Percentiles rank a stretch among this genome's conserved stretches.
These are phyloP conservation scores for Telmatherina bonti DNA, from an alignment of 2,797 vertebrate genomes.

Conservation along the genomic window DNA sequence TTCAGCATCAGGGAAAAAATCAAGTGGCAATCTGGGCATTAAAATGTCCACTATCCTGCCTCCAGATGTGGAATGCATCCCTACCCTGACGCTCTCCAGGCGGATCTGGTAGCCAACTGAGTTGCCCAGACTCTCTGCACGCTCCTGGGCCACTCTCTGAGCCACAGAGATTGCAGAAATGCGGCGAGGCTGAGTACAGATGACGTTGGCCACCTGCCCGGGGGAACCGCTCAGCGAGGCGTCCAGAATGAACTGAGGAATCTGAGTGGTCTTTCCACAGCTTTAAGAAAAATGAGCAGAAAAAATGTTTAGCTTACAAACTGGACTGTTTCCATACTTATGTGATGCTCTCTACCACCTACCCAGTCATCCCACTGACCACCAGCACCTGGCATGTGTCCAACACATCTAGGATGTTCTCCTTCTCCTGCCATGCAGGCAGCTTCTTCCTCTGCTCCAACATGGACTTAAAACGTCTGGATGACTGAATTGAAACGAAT, in stretches of 20 bases:
- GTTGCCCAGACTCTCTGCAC: constrained; percentile 90
- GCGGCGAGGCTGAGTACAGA: constrained; percentile 97
- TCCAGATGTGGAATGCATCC: constrained; percentile 1
- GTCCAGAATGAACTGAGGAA: constrained; percentile 98
- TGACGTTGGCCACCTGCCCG: constrained; percentile 89
- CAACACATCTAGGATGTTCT: constrained; percentile 87
- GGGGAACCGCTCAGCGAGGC: constrained; percentile 84
- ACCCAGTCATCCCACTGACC: constrained; percentile 99
- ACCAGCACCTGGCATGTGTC: constrained; percentile 91
- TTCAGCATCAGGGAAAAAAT: not conserved
- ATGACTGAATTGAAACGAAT: constrained; percentile 79
- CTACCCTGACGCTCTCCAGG: constrained; percentile 93
- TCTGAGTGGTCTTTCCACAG: constrained; percentile 98
- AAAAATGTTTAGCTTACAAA: not conserved
- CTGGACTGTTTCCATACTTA: not conserved
- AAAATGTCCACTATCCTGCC: not conserved
- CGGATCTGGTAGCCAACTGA: constrained; percentile 98
- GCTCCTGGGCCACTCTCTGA: constrained; percentile 93
- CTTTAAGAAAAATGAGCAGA: constrained; percentile 67
- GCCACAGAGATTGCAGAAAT: constrained; percentile 97
- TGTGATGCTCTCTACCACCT: constrained; percentile 51
- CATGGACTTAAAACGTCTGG: constrained; percentile 88
- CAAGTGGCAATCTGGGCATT: not conserved
- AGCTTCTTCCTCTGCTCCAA: constrained; percentile 92
- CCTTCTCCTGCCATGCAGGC: constrained; percentile 92